phyloP scores from a whole-genome alignment of 2,113 vertebrate genomes.

The Bufo bufo region DNA sequence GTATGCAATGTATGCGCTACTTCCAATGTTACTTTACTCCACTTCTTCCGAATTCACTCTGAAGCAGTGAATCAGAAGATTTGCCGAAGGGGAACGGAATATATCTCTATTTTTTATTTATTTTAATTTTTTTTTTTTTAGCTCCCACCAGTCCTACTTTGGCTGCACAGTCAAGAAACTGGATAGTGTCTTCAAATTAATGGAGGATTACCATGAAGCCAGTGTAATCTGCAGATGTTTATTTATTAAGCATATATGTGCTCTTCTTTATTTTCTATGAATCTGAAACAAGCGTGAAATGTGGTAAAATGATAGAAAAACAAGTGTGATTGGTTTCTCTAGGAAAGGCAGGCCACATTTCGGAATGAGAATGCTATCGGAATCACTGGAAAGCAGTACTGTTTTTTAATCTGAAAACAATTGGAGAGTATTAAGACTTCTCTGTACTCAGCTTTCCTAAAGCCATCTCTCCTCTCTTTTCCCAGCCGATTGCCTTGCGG shows the following conservation, averaged over 20 bases:
- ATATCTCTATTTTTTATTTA: too few species aligned
- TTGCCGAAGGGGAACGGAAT: too few species aligned
- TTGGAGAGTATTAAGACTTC: slow-evolving; percentile 39
- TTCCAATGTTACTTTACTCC: too few species aligned
- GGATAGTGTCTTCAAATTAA: not conserved
- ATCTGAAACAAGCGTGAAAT: not conserved
- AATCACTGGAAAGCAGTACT: slow-evolving; percentile 51
- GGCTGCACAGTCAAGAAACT: too few species aligned
- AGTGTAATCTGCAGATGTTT: not conserved
- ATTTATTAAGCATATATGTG: not conserved
- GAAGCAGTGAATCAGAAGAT: too few species aligned
- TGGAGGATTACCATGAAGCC: not conserved
- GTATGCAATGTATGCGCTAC: too few species aligned
- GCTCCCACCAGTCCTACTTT: too few species aligned
- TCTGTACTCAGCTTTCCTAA: slow-evolving; percentile 30
- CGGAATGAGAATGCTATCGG: not conserved
- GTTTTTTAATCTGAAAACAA: slow-evolving; percentile 38
- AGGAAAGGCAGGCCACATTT: not conserved
- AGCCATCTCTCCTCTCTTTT: slow-evolving; percentile 38
- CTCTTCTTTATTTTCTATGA: not conserved
- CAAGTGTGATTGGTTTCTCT: not conserved
- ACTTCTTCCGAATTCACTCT: too few species aligned
- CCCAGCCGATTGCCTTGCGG: slow-evolving; percentile 33
- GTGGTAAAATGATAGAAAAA: not conserved
- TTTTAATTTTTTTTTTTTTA: too few species aligned